Conservation (phyloP, 1,140 invertebrate species). For the Papilio dardanus region DNA sequence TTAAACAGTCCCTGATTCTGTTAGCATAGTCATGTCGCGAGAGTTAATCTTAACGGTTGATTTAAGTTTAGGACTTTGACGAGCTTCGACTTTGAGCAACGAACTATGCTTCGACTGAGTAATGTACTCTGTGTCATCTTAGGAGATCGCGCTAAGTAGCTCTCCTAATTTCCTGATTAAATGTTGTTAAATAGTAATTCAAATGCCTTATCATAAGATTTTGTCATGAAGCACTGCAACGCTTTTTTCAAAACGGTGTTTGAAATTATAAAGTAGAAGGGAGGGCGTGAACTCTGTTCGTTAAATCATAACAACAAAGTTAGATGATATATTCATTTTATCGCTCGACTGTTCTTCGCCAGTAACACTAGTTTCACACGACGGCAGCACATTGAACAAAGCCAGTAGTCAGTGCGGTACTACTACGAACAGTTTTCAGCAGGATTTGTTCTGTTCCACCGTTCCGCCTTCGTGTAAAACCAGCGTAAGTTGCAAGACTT, state of each 20-base stretch:
- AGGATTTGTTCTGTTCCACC: neutral
- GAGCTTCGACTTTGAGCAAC: neutral
- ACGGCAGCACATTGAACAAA: neutral
- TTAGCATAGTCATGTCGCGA: neutral
- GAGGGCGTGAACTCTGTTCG: slow-evolving; percentile 64
- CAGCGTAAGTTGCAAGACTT: slow-evolving; percentile 48
- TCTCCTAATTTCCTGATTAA: neutral
- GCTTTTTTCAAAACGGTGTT: slow-evolving; percentile 26
- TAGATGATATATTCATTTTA: slow-evolving; percentile 74
- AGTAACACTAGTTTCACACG: slow-evolving; percentile 28
- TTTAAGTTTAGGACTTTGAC: neutral
- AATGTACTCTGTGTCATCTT: no score
- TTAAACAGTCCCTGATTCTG: neutral
- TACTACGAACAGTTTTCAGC: neutral
- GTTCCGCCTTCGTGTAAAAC: neutral
- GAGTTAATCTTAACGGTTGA: neutral
- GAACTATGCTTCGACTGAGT: no score
- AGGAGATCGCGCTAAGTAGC: no score
- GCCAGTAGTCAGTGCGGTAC: neutral
- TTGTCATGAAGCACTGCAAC: neutral
- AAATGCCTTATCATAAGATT: neutral
- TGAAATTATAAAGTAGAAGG: slow-evolving; percentile 58
- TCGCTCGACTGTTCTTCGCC: slow-evolving; percentile 59
- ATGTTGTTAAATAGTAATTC: neutral
- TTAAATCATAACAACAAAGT: slow-evolving; percentile 73